Percentiles rank a stretch among this genome's conserved stretches.
phyloP scores from a whole-genome alignment of 2,888 invertebrate genomes.

The Helleia helle region DNA sequence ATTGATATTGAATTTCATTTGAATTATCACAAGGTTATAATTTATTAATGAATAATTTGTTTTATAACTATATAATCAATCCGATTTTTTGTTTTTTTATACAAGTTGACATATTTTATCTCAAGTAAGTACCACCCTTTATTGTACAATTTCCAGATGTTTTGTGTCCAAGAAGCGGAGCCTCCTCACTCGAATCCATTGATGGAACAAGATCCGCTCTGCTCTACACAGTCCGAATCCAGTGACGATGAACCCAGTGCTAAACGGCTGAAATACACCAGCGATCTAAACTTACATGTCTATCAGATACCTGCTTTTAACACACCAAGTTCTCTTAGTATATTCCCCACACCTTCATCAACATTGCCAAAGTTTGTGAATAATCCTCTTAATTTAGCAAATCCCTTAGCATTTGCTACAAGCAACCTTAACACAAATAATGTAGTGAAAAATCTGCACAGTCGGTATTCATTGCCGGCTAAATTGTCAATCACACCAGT shows the following conservation, averaged over 20 bases:
- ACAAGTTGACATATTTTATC: too few species aligned
- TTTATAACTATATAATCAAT: too few species aligned
- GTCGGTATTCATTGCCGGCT: conserved; percentile 46
- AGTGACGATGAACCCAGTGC: conserved; percentile 55
- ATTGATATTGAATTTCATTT: too few species aligned
- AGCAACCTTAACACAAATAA: conserved; percentile 37
- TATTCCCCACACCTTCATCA: conserved; percentile 40
- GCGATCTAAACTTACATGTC: conserved; percentile 54
- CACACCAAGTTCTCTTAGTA: conserved; percentile 46
- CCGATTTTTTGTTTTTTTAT: too few species aligned
- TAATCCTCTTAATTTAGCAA: conserved; percentile 57
- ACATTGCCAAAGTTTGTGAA: conserved; percentile 57
- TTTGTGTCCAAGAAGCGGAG: conserved; percentile 59
- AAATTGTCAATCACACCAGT: conserved; percentile 56
- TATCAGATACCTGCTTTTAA: conserved; percentile 59
- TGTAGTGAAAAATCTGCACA: conserved; percentile 50
- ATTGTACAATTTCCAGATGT: conserved; percentile 43
- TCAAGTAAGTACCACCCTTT: too few species aligned
- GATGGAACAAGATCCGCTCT: conserved; percentile 37
- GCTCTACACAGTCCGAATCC: conserved; percentile 38
- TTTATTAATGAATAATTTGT: too few species aligned
- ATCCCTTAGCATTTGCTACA: conserved; percentile 45
- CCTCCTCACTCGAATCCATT: conserved; percentile 43
- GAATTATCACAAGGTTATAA: too few species aligned
- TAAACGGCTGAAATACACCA: conserved; percentile 45